Conservation (phyloP, 2,113 vertebrate genomes). For the Alaudala cheleensis region DNA sequence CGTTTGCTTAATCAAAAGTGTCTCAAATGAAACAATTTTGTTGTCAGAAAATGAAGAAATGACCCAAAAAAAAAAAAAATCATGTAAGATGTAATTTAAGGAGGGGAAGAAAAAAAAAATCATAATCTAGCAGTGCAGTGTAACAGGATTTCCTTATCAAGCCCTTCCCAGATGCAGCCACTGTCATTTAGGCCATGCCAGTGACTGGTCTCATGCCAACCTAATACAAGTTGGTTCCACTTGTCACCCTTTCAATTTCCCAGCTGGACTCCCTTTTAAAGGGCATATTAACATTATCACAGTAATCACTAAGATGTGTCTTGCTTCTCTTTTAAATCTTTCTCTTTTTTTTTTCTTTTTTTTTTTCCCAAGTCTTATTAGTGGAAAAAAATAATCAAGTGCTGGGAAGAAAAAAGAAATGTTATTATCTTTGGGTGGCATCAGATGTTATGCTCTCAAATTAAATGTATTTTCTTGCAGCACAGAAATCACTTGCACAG, state of each 20-base stretch:
- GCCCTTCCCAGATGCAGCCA: slow-evolving; percentile 69
- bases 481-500: background rate
- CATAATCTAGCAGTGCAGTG: slow-evolving; percentile 17
- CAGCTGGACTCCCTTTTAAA: slow-evolving; percentile 75
- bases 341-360: slow-evolving; percentile 58
- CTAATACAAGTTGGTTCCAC: slow-evolving; percentile 77
- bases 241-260: slow-evolving; percentile 79
- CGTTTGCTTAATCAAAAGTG: slow-evolving; percentile 48
- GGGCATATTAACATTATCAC: slow-evolving; percentile 79
- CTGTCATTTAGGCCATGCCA: slow-evolving; percentile 74
- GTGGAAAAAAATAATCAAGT: slow-evolving; percentile 55
- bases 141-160: slow-evolving; percentile 82
- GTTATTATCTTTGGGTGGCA: slow-evolving; percentile 35
- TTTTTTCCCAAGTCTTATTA: slow-evolving; percentile 56
- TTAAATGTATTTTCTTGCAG: background rate
- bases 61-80: slow-evolving; percentile 22
- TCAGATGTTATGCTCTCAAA: slow-evolving; percentile 35
- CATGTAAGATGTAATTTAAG: slow-evolving; percentile 61
- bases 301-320: slow-evolving; percentile 67
- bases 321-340: slow-evolving; percentile 40
- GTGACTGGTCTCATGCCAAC: slow-evolving; percentile 70
- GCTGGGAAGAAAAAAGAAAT: slow-evolving; percentile 47
- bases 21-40: background rate
- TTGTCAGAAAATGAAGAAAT: slow-evolving; percentile 52
- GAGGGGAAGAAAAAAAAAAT: background rate